Conservation (phyloP, 2,888 invertebrate genomes). For the Drosophila affinis region DNA sequence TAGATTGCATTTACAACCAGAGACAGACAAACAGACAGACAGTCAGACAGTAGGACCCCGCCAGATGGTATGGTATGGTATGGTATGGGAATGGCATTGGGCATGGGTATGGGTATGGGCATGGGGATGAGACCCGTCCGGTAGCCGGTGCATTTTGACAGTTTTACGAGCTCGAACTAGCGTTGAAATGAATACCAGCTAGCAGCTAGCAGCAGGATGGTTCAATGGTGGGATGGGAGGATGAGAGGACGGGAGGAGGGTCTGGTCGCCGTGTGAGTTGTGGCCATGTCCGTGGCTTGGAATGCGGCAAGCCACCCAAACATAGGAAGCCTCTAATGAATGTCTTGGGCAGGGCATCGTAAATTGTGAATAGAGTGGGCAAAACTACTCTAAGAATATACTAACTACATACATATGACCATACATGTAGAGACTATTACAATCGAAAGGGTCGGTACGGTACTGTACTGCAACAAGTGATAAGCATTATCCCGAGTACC, state of each 20-base stretch:
- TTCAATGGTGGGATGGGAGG: conserved; percentile 8
- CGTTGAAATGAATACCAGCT: conserved; percentile 77
- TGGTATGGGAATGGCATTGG: not conserved
- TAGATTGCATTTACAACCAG: conserved; percentile 72
- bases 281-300: conserved; percentile 70
- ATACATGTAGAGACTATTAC: too few relatives aligned
- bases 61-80: conserved; percentile 30
- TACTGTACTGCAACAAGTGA: too few relatives aligned
- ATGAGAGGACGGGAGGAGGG: conserved; percentile 10
- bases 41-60: conserved; percentile 14
- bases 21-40: conserved; percentile 12
- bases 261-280: conserved; percentile 59
- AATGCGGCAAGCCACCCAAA: conserved; percentile 74
- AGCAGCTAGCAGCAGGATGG: conserved; percentile 47
- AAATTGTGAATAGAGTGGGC: conserved; percentile 49
- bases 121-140: conserved; percentile 49
- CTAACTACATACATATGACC: too few relatives aligned
- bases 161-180: conserved; percentile 77
- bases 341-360: conserved; percentile 56
- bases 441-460: too few relatives aligned
- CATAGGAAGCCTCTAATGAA: conserved; percentile 75
- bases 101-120: too few relatives aligned
- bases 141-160: conserved; percentile 79
- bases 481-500: too few relatives aligned
- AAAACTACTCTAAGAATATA: too few relatives aligned